Percentiles rank a stretch among this genome's conserved stretches.
phyloP scores from a whole-genome alignment of 2,113 vertebrate genomes.

The Phrynosoma blainvillii region DNA sequence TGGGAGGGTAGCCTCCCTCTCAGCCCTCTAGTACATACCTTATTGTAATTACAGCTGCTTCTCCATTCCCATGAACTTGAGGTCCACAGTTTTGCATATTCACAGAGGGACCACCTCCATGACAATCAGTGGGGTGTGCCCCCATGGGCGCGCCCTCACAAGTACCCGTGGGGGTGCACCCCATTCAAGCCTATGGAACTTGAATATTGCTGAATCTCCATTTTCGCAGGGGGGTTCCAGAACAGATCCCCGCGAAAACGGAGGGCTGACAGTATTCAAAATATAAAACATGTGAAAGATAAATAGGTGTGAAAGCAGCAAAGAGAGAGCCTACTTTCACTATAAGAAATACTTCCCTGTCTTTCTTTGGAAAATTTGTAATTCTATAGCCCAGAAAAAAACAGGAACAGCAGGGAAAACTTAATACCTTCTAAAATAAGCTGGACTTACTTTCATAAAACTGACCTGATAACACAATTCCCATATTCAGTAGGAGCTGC shows the following conservation, averaged over 20 bases:
- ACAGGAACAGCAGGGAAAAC: slow-evolving; percentile 11
- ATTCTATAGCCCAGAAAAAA: background rate
- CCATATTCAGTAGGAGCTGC: slow-evolving; percentile 96
- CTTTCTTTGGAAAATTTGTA: background rate
- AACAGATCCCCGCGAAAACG: slow-evolving; percentile 10
- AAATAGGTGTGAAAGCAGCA: background rate
- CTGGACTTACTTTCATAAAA: slow-evolving; percentile 24
- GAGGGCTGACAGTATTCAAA: slow-evolving; percentile 36
- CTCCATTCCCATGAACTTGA: too few species aligned
- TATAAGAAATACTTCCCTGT: slow-evolving; percentile 22
- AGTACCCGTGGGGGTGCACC: too few species aligned
- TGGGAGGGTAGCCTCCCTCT: too few species aligned
- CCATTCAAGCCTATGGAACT: too few species aligned
- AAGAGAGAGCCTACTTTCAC: slow-evolving; percentile 10
- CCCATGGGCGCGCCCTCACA: too few species aligned
- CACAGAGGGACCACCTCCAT: too few species aligned
- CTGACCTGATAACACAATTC: slow-evolving; percentile 93
- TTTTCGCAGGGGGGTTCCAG: too few species aligned
- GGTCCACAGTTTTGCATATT: too few species aligned
- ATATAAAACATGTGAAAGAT: slow-evolving; percentile 13
- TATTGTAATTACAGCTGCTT: background rate
- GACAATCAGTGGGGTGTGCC: too few species aligned
- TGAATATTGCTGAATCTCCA: too few species aligned
- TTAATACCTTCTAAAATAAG: background rate
- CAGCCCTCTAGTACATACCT: slow-evolving; percentile 17